Conservation (phyloP, 2,888 invertebrate genomes). For the Helleia helle region DNA sequence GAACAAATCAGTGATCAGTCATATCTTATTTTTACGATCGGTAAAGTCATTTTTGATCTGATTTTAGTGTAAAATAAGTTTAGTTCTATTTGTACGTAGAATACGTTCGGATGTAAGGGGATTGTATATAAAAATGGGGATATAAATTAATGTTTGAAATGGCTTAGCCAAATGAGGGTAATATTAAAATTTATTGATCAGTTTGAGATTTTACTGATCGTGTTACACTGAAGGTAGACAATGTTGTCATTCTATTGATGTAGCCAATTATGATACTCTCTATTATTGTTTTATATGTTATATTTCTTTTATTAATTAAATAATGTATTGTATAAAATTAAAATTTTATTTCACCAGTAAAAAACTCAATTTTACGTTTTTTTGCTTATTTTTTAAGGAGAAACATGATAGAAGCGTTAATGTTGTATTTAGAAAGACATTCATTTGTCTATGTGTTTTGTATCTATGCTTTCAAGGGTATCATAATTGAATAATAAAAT, state of each 20-base stretch:
- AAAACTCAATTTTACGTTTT: too few relatives aligned
- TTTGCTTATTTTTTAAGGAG: too few relatives aligned
- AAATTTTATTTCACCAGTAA: too few relatives aligned
- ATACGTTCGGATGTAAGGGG: not conserved
- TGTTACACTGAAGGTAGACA: slow-evolving; percentile 9
- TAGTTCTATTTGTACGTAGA: not conserved
- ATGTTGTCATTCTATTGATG: not conserved
- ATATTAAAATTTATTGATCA: slow-evolving; percentile 12
- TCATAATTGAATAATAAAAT: not conserved
- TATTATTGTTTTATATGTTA: too few relatives aligned
- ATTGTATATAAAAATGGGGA: not conserved
- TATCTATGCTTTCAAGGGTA: too few relatives aligned
- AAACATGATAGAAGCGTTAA: too few relatives aligned
- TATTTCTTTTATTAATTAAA: too few relatives aligned
- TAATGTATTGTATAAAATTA: too few relatives aligned
- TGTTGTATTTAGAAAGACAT: too few relatives aligned
- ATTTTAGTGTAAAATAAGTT: slow-evolving; percentile 4
- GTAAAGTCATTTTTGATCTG: slow-evolving; percentile 16
- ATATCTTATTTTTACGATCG: slow-evolving; percentile 16
- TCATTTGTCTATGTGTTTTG: too few relatives aligned
- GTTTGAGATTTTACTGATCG: slow-evolving; percentile 18
- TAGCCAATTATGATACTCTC: slow-evolving; percentile 13
- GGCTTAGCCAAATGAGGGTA: slow-evolving; percentile 10
- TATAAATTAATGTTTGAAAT: not conserved
- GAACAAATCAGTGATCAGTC: slow-evolving; percentile 3